A percentile compares a stretch with the other conserved stretches of the same genome.
These are phyloP conservation scores for Atopsyche davidsoni DNA, from an alignment of 1,140 invertebrate species.

Conservation along the genomic window DNA sequence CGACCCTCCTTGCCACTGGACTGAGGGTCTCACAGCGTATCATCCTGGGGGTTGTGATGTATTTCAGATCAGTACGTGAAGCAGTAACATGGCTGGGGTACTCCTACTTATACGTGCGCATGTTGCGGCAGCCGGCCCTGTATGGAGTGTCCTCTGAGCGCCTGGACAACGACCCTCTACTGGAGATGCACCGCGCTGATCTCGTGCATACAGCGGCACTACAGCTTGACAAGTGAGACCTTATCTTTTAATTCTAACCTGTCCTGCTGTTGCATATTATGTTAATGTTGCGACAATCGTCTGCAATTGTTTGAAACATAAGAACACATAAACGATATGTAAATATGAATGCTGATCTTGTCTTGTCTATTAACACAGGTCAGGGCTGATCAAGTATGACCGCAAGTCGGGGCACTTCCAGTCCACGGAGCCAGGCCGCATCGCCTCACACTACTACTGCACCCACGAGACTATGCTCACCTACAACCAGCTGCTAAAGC, in stretches of 20 bases:
- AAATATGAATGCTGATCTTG: no score
- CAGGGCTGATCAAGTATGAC: slow-evolving; percentile 93
- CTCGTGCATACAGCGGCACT: slow-evolving; percentile 93
- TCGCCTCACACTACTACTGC: slow-evolving; percentile 97
- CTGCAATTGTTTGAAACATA: no score
- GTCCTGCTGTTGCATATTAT: no score
- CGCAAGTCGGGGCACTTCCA: slow-evolving; percentile 91
- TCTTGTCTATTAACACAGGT: no score
- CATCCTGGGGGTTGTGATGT: no score
- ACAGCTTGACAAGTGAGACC: slow-evolving; percentile 64
- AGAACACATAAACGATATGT: no score
- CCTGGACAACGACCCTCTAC: slow-evolving; percentile 69
- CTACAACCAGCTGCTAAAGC: slow-evolving; percentile 95
- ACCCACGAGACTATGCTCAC: slow-evolving; percentile 95
- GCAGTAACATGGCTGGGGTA: slow-evolving; percentile 59
- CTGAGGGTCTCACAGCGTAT: no score
- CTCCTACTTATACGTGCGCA: slow-evolving; percentile 93
- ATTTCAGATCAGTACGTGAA: slow-evolving; percentile 24
- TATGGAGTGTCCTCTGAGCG: slow-evolving; percentile 86
- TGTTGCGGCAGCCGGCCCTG: slow-evolving; percentile 76
- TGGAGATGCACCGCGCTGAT: slow-evolving; percentile 90
- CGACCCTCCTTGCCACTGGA: no score
- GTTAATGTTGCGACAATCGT: no score
- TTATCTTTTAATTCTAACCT: no score
- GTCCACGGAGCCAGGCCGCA: slow-evolving; percentile 89